A percentile compares a stretch with the other conserved stretches of the same genome.
Evolutionary conservation across 2,888 invertebrate species (phyloP).

Genomic region (Drosophila imparisetae): DNA sequence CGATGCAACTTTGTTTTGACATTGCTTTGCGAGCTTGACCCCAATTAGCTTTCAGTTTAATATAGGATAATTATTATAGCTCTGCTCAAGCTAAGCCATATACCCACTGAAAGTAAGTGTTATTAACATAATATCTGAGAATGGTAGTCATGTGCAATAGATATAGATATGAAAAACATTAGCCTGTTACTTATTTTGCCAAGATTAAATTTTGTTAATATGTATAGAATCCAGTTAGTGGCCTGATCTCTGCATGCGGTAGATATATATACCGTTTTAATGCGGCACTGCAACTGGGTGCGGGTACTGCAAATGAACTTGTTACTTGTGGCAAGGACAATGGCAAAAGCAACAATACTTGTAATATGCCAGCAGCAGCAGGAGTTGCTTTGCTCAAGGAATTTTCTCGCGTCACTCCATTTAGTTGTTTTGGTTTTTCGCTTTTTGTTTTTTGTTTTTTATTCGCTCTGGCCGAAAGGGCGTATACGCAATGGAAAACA

Average conservation of each 20-base stretch:
- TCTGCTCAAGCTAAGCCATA: neutral
- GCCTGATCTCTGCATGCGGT: neutral
- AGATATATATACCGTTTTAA: neutral
- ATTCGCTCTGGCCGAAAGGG: slow-evolving; percentile 23
- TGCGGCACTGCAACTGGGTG: neutral
- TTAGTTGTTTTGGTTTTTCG: slow-evolving; percentile 15
- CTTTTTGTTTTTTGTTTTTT: neutral
- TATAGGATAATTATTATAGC: neutral
- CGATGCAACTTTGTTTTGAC: neutral
- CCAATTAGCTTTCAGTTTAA: neutral
- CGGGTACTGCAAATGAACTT: slow-evolving; percentile 15
- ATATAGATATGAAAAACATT: neutral
- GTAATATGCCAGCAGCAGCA: slow-evolving; percentile 18
- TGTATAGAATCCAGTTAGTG: neutral
- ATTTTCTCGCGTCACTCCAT: slow-evolving; percentile 26
- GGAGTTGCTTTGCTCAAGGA: slow-evolving; percentile 24
- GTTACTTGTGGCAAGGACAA: slow-evolving; percentile 15
- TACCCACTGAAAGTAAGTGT: neutral
- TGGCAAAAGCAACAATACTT: slow-evolving; percentile 5
- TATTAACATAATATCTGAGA: neutral
- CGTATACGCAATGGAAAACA: slow-evolving; percentile 43
- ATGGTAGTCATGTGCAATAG: neutral
- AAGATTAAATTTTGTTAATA: too few species aligned
- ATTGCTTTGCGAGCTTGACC: neutral
- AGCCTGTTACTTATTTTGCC: neutral